phyloP scores from a whole-genome alignment of 2,113 vertebrate species.

The Burhinus bistriatus region DNA sequence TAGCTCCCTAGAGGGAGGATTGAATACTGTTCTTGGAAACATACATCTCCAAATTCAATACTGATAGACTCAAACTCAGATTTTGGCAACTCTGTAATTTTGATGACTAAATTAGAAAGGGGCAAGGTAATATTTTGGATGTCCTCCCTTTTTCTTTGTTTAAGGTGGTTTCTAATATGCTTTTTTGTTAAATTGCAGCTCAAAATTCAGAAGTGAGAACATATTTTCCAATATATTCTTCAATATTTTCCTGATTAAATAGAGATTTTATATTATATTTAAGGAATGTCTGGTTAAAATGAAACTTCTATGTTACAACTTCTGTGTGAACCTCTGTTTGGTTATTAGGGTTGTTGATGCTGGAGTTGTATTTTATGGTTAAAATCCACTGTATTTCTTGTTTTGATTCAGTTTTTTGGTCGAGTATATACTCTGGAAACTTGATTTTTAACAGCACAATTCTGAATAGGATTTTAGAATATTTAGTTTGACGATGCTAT shows the following conservation, averaged over 20 bases:
- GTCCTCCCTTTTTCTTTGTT: background rate
- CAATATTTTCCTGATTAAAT: background rate
- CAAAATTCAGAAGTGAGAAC: background rate
- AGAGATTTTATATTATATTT: background rate
- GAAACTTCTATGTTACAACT: background rate
- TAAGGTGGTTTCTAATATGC: background rate
- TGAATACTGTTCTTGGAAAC: background rate
- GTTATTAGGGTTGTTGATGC: background rate
- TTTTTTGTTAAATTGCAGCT: background rate
- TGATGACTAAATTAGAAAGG: background rate
- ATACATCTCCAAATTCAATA: background rate
- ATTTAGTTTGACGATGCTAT: background rate
- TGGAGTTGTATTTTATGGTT: background rate
- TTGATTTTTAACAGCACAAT: background rate
- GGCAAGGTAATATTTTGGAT: background rate
- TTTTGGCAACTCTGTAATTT: background rate
- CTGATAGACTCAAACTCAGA: background rate
- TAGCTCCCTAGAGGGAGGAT: background rate
- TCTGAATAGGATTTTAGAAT: background rate
- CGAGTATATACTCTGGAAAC: background rate
- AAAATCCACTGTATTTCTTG: rapidly evolving
- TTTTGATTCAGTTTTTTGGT: background rate
- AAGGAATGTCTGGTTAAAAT: background rate
- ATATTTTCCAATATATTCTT: background rate
- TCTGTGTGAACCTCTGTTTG: background rate